Evolutionary conservation across 2,797 vertebrate species (phyloP), one percentile per base, ranked within the genome.

Genomic region (Sebastes trivittatus): DNA sequence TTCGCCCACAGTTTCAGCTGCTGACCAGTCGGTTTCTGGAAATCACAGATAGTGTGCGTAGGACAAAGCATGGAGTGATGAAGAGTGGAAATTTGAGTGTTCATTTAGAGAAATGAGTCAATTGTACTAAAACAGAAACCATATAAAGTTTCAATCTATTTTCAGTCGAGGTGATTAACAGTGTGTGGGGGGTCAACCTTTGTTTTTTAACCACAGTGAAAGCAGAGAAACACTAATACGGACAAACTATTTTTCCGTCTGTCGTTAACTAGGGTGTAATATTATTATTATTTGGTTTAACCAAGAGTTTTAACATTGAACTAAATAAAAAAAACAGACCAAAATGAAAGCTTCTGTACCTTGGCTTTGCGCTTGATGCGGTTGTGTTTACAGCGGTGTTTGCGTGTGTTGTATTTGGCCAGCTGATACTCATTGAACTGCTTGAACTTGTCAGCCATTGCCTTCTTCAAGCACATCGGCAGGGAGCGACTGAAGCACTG

Each of bases 361-460:
- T 92, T 83, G 38, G 5, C 13, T 70, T 91, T 90, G 18, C 0
- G 14, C 29, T 4, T 84, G 10, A 87, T 93, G 54, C 63, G 67
- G 73, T 16, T 91, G 93, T 93, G 94, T 90, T 97, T 98, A 27
- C 96, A 95, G 49, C 96, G 95, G 49, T 97, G 96, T 80, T 95
- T 96, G 60, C 96, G 95, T 0, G 95, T 96, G 88, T 97, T 97
- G 92, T 98, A 98, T 73, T 98, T 98, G 46, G 97, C 97, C 91
- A 98, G 91, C 72, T 98, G 97, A 89, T 98, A 97, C 87, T 97
- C 96, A 32, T 80, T 96, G 87, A 98, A 98, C 89, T 97, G 92
- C 85, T 96, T 95, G 89, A 98, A 98, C 88, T 97, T 98, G 81
- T 97, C 96, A 0, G 78, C 83, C 92, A 98, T 94, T 0, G 94